Percentiles rank a stretch among this genome's conserved stretches.
Evolutionary conservation across 2,113 vertebrate species (phyloP).

Genomic region (Onychorhynchus coronatus): DNA sequence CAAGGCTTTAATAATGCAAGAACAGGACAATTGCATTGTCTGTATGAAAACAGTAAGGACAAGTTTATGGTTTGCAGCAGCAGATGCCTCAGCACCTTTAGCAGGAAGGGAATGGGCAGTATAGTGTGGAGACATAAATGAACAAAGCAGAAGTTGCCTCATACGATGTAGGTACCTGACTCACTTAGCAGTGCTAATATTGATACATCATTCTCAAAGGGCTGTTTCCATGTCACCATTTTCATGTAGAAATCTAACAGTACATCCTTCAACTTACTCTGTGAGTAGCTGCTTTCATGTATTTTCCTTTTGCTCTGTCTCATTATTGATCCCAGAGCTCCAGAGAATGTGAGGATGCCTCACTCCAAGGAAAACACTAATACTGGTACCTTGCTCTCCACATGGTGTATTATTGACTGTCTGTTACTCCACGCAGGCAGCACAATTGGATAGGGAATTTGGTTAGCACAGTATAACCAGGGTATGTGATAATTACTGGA

Average conservation of each 20-base stretch:
- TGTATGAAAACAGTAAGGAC: background rate
- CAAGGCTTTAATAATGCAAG: background rate
- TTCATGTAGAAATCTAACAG: background rate
- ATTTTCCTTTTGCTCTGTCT: background rate
- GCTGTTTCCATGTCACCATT: background rate
- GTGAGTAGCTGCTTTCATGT: background rate
- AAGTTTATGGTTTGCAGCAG: background rate
- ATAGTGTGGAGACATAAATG: background rate
- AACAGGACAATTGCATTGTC: background rate
- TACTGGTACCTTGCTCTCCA: background rate
- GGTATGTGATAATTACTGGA: background rate
- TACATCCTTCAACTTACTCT: background rate
- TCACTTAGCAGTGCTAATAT: background rate
- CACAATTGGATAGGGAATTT: background rate
- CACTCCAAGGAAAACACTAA: background rate
- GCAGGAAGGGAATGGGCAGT: background rate
- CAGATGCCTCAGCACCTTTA: background rate
- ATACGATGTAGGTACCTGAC: background rate
- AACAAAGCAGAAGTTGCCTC: background rate
- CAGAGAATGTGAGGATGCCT: background rate
- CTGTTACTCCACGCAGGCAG: background rate
- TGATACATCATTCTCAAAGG: background rate
- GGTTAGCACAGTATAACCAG: background rate
- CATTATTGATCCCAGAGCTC: conserved; percentile 13
- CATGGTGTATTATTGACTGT: background rate